phyloP scores from a whole-genome alignment of 1,140 invertebrate genomes.

The Cephus cinctus region DNA sequence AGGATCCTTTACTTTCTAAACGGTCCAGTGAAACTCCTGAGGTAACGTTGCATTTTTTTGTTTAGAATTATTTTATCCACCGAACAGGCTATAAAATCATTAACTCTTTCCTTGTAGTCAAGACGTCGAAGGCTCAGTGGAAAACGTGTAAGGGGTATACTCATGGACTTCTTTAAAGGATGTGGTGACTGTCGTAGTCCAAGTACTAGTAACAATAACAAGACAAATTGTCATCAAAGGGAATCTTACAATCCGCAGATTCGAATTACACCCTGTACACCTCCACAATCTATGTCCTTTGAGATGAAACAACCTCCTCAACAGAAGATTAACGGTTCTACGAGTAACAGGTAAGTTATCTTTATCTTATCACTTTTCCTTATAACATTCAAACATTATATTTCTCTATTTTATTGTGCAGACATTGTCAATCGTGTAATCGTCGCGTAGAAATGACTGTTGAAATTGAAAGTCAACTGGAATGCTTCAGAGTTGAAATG shows the following conservation, averaged over 20 bases:
- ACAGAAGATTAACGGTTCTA: neutral
- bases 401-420: conserved; percentile 15
- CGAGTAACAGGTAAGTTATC: conserved; percentile 33
- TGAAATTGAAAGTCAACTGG: conserved; percentile 36
- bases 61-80: too few species aligned
- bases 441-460: conserved; percentile 19
- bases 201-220: neutral
- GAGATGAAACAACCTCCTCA: neutral
- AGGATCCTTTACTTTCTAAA: conserved; percentile 23
- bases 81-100: too few species aligned
- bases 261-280: conserved; percentile 20
- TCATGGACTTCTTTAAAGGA: conserved; percentile 43
- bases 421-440: conserved; percentile 31
- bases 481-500: conserved; percentile 29
- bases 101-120: conserved; percentile 18
- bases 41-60: too few species aligned
- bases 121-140: conserved; percentile 37
- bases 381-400: too few species aligned
- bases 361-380: too few species aligned
- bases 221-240: neutral
- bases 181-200: conserved; percentile 39
- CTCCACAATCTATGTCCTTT: conserved; percentile 10
- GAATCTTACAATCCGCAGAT: conserved; percentile 23
- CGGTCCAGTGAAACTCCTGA: conserved; percentile 23
- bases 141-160: conserved; percentile 37